These are phyloP conservation scores for Psilanteris sp. DNA, from an alignment of 1,140 invertebrate species.

Conservation along the genomic window DNA sequence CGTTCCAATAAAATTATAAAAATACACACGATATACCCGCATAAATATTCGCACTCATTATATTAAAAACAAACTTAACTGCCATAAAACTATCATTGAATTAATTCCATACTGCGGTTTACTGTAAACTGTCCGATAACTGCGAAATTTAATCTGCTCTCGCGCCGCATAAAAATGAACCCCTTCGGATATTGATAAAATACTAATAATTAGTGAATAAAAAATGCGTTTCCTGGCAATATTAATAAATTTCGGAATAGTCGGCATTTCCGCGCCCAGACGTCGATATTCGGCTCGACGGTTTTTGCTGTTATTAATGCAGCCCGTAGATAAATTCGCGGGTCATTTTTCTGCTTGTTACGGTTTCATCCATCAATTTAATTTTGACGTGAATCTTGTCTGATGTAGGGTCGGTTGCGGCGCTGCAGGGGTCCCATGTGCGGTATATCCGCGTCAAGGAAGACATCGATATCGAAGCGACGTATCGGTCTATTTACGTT, in stretches of 20 bases:
- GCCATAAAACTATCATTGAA: too few relatives aligned
- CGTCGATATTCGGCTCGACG: slow-evolving; percentile 9
- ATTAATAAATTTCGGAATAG: slow-evolving; percentile 20
- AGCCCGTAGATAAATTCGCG: slow-evolving; percentile 11
- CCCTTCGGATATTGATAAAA: slow-evolving; percentile 1
- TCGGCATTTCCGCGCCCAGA: not conserved
- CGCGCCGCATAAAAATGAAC: slow-evolving; percentile 4
- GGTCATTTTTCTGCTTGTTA: slow-evolving; percentile 47
- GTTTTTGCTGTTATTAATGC: slow-evolving; percentile 24
- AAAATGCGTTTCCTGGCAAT: not conserved
- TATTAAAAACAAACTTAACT: too few relatives aligned
- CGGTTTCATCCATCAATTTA: slow-evolving; percentile 51
- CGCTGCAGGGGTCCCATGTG: slow-evolving; percentile 50
- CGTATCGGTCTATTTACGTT: slow-evolving; percentile 52
- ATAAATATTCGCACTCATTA: too few relatives aligned
- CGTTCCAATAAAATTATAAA: too few relatives aligned
- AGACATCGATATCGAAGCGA: slow-evolving; percentile 24
- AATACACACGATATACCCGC: too few relatives aligned
- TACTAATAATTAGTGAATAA: slow-evolving; percentile 6
- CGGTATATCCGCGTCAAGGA: slow-evolving; percentile 31
- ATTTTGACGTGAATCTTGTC: slow-evolving; percentile 45
- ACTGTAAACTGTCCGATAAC: too few relatives aligned
- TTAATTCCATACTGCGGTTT: too few relatives aligned
- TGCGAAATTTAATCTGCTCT: too few relatives aligned
- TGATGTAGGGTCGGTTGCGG: slow-evolving; percentile 40